Evolutionary conservation across 2,888 invertebrate genomes (phyloP), one percentile per base, ranked within the genome.

Genomic region (Acleris sparsana): DNA sequence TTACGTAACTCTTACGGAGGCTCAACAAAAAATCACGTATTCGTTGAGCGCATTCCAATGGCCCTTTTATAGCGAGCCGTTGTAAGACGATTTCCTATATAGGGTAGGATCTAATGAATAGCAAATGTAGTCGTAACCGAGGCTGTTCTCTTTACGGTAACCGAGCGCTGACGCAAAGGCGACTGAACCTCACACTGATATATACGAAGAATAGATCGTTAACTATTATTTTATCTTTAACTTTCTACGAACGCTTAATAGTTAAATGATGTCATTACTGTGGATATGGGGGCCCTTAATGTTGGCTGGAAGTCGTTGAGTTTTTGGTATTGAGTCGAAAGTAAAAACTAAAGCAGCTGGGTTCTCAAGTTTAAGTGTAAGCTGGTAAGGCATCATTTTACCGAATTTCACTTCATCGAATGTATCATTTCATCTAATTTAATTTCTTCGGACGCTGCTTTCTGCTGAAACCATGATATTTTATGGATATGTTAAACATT

Each of bases 91-190:
- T 82, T 84, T 79, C 77, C 87, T 87, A 82, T 88, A 82, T 83
- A 85, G 80, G 85, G 84, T 80, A 74, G 79, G 84, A 80, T 84
- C 83, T 86, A 88, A 88, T 88, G 86, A 88, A 88, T 87, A 87
- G 79, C 79, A 85, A 87, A 87, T 85, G 82, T 76, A 77, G 77
- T 80, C 73, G 82, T 79, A 80, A 80, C 78, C 73, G 80, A 82
- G 80, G 79, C 72, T 79, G 78, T 77, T 79, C 80, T 79, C 72
- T 80, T 78, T 81, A 82, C 76, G 78, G 80, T 75, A 74, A 75
- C 68, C 64, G 67, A 66, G 68, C 72, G 68, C 71, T 70, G 72
- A 71, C 71, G 73, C 77, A 71, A 76, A 79, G 75, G 77, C 76
- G 74, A 75, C 74, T 79, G 75, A 75, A 76, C 76, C 67, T 75